Percentiles rank a stretch among this genome's conserved stretches.
Evolutionary conservation across 2,113 vertebrate genomes (phyloP).

Genomic region (Fulica atra): DNA sequence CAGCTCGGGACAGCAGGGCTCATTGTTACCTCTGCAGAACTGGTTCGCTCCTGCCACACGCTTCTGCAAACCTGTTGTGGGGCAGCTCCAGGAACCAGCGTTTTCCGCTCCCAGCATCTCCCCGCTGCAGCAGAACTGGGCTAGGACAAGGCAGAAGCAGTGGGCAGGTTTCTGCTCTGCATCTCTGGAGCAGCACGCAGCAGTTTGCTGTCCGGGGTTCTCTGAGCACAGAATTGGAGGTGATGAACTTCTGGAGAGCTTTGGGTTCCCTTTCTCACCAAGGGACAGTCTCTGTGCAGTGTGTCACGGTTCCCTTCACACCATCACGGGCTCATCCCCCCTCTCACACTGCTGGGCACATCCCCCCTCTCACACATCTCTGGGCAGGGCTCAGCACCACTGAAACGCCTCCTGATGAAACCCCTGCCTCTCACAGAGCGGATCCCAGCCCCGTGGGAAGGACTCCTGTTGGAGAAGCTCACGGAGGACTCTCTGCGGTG

Average conservation of each 20-base stretch:
- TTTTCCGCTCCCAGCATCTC: not conserved
- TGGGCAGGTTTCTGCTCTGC: not conserved
- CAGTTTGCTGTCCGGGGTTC: not conserved
- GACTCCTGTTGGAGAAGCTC: too few species aligned
- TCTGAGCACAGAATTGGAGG: not conserved
- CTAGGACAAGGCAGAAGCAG: not conserved
- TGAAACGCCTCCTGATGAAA: not conserved
- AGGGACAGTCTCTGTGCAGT: not conserved
- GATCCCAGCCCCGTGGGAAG: not conserved
- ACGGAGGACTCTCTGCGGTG: too few species aligned
- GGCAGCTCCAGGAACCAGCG: not conserved
- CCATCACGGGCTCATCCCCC: not conserved
- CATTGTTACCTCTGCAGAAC: not conserved
- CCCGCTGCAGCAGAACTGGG: not conserved
- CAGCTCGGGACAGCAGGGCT: not conserved
- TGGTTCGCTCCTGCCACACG: not conserved
- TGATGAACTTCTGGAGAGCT: not conserved
- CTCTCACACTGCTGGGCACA: too few species aligned
- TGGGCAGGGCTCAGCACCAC: not conserved
- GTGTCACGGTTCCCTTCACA: not conserved
- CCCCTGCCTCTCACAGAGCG: not conserved
- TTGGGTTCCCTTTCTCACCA: not conserved
- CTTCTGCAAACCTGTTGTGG: slow-evolving; percentile 8
- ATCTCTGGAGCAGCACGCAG: not conserved
- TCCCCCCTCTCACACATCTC: not conserved